Percentiles rank a stretch among this genome's conserved stretches.
Evolutionary conservation across 2,888 invertebrate genomes (phyloP).

Genomic region (Trypoxylon attenuatum): DNA sequence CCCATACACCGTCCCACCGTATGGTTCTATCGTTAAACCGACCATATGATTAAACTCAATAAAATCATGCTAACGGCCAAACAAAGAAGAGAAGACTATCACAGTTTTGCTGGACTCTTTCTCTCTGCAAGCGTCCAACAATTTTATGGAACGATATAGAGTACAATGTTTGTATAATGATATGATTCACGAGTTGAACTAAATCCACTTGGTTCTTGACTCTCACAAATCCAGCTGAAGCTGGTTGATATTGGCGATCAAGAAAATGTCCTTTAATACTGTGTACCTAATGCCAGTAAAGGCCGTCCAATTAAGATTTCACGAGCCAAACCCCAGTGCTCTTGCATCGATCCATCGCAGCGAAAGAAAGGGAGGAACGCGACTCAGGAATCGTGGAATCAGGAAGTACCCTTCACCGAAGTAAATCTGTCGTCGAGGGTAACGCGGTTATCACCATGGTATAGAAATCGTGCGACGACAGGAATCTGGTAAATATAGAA

Average conservation of each 20-base stretch:
- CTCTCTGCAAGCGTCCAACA: too few species aligned
- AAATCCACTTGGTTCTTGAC: slow-evolving; percentile 43
- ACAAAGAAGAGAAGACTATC: too few species aligned
- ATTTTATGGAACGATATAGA: too few species aligned
- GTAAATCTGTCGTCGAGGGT: slow-evolving; percentile 54
- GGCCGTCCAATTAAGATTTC: slow-evolving; percentile 56
- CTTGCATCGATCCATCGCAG: slow-evolving; percentile 31
- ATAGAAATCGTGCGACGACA: slow-evolving; percentile 56
- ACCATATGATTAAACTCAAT: too few species aligned
- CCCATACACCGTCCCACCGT: too few species aligned
- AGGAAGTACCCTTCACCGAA: slow-evolving; percentile 51
- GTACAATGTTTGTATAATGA: too few species aligned
- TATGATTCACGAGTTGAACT: too few species aligned
- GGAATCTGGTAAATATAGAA: slow-evolving; percentile 66
- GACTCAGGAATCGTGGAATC: slow-evolving; percentile 24
- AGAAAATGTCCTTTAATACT: slow-evolving; percentile 36
- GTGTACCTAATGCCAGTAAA: slow-evolving; percentile 14
- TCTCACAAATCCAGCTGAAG: too few species aligned
- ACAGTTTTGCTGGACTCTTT: too few species aligned
- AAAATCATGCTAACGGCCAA: too few species aligned
- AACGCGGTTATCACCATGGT: slow-evolving; percentile 48
- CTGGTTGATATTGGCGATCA: slow-evolving; percentile 41
- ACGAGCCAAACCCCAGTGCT: slow-evolving; percentile 34
- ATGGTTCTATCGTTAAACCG: too few species aligned
- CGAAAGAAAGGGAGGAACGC: slow-evolving; percentile 25